phyloP scores from a whole-genome alignment of 2,113 vertebrate species.

The Pavo muticus region DNA sequence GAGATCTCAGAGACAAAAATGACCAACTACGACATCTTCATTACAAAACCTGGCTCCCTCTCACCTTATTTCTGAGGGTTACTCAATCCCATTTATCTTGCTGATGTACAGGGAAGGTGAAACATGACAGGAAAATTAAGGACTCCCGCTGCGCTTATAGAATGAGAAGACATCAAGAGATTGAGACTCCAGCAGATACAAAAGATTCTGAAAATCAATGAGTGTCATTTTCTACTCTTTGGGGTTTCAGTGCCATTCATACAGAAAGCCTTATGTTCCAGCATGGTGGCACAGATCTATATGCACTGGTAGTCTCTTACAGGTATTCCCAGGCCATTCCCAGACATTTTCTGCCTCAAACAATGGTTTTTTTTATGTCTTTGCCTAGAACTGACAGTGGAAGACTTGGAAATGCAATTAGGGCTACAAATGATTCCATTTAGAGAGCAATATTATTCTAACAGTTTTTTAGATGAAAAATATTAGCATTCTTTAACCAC shows the following conservation, averaged over 20 bases:
- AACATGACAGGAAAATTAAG: background rate
- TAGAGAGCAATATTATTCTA: background rate
- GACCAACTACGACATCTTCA: background rate
- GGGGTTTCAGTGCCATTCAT: background rate
- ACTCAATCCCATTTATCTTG: background rate
- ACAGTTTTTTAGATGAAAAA: background rate
- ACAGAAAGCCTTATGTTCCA: background rate
- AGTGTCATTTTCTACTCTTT: background rate
- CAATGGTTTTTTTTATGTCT: background rate
- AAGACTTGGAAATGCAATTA: background rate
- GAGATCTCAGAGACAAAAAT: background rate
- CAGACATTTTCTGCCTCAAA: background rate
- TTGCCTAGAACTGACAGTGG: background rate
- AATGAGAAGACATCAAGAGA: background rate
- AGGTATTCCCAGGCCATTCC: background rate
- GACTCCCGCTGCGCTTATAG: background rate
- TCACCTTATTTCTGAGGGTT: background rate
- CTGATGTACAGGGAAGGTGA: background rate
- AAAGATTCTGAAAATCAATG: background rate
- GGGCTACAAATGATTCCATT: background rate
- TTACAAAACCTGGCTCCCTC: background rate
- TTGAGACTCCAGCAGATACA: too few species aligned
- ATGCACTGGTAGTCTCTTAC: background rate
- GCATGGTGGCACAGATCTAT: background rate
- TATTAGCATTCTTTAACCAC: background rate